Evolutionary conservation across 2,888 invertebrate genomes (phyloP).

Genomic region (Eurytoma adleriae): DNA sequence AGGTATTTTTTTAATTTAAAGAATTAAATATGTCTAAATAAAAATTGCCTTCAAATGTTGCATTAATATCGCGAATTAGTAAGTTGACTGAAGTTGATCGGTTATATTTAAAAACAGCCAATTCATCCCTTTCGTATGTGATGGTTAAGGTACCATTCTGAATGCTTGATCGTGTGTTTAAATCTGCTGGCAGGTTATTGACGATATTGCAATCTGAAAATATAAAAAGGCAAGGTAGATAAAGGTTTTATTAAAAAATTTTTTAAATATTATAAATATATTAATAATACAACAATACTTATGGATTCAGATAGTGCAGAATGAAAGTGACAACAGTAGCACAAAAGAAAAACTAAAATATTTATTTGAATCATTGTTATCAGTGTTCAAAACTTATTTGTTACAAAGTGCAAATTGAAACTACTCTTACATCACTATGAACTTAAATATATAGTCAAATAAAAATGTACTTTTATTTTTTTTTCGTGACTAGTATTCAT

Average conservation of each 20-base stretch:
- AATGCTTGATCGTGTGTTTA: background rate
- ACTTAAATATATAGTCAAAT: too few species aligned
- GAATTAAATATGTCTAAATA: background rate
- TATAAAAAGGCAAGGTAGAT: too few species aligned
- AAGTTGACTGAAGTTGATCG: slow-evolving; percentile 53
- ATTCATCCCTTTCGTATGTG: slow-evolving; percentile 11
- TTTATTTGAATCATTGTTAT: background rate
- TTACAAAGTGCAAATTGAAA: too few species aligned
- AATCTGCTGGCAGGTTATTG: background rate
- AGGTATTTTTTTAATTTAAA: background rate
- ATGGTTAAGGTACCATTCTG: slow-evolving; percentile 1
- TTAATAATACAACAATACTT: too few species aligned
- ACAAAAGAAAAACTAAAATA: background rate
- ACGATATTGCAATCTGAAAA: slow-evolving; percentile 5
- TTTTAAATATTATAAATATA: too few species aligned
- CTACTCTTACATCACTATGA: too few species aligned
- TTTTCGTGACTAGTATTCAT: too few species aligned
- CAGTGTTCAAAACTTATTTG: too few species aligned
- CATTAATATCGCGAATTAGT: slow-evolving; percentile 46
- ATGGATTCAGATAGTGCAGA: too few species aligned
- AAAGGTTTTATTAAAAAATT: too few species aligned
- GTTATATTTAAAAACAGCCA: slow-evolving; percentile 36
- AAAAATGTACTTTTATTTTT: too few species aligned
- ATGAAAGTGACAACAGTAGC: too few species aligned
- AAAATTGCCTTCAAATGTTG: slow-evolving; percentile 55